Evolutionary conservation across 2,113 vertebrate genomes (phyloP).

Genomic region (Cairina moschata): DNA sequence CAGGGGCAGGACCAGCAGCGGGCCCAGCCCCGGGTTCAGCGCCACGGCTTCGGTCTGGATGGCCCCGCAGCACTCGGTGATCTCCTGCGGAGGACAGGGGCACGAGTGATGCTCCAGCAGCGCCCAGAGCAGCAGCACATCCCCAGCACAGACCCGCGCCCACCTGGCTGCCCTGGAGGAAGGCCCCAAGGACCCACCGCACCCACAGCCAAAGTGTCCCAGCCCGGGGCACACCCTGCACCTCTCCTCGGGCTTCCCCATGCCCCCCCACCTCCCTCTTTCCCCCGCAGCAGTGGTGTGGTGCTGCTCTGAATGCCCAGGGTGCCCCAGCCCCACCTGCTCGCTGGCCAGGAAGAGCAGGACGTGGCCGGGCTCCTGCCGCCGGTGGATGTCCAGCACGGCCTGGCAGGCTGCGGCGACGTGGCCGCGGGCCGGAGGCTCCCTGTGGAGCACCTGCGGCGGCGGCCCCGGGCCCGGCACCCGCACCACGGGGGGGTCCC

Average conservation of each 20-base stretch:
- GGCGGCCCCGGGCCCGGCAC: constrained; percentile 4
- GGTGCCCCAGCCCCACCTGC: constrained; percentile 71
- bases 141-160: accelerated
- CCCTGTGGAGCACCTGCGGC: constrained; percentile 70
- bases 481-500: constrained; percentile 65
- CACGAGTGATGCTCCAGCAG: accelerated
- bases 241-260: background rate
- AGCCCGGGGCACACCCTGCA: background rate
- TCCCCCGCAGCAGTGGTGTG: accelerated
- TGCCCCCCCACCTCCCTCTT: accelerated
- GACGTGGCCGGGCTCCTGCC: constrained; percentile 79
- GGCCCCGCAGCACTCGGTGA: constrained; percentile 74
- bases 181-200: accelerated
- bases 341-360: constrained; percentile 84
- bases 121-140: accelerated
- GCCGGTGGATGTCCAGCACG: constrained; percentile 81
- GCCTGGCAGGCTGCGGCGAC: constrained; percentile 82
- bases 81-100: constrained; percentile 72
- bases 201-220: background rate
- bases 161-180: accelerated
- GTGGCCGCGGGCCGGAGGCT: constrained; percentile 55
- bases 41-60: constrained; percentile 80
- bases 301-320: background rate
- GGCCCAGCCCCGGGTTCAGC: constrained; percentile 77
- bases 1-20: constrained; percentile 80